Evolutionary conservation across 2,113 vertebrate genomes (phyloP).

Genomic region (Nematolebias whitei): DNA sequence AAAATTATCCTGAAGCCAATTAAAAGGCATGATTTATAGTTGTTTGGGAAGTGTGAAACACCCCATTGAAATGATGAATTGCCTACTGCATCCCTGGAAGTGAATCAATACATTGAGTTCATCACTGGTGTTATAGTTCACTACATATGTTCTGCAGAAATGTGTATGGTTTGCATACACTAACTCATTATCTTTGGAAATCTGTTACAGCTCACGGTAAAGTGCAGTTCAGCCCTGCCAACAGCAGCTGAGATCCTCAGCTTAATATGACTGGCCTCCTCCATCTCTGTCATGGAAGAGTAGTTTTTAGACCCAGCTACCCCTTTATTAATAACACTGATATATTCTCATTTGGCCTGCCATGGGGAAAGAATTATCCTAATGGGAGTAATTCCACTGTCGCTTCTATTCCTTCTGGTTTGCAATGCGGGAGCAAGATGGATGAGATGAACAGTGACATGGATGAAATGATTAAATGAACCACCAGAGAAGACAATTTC

Average conservation of each 20-base stretch:
- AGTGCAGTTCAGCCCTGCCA: conserved; percentile 17
- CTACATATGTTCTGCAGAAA: conserved; percentile 20
- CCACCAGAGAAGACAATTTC: not conserved
- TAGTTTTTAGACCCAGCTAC: conserved; percentile 69
- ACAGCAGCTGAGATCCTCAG: conserved; percentile 46
- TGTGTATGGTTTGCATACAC: conserved; percentile 25
- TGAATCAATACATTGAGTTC: conserved; percentile 51
- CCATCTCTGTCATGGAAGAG: conserved; percentile 67
- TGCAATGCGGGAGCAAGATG: conserved; percentile 43
- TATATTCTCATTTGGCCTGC: conserved; percentile 63
- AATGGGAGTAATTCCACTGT: conserved; percentile 68
- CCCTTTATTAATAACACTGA: conserved; percentile 72
- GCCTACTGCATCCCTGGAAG: conserved; percentile 24
- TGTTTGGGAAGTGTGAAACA: conserved; percentile 31
- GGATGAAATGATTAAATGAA: conserved; percentile 46
- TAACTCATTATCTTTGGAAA: not conserved
- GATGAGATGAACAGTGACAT: conserved; percentile 60
- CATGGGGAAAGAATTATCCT: conserved; percentile 70
- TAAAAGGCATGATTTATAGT: conserved; percentile 61
- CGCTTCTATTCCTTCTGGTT: conserved; percentile 47
- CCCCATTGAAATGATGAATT: conserved; percentile 58
- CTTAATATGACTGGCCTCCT: conserved; percentile 56
- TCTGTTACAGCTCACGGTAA: conserved; percentile 9
- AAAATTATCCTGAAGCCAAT: conserved; percentile 35
- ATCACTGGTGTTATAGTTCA: conserved; percentile 27